Percentiles rank a stretch among this genome's conserved stretches.
These are phyloP conservation scores for Mercenaria mercenaria DNA, from an alignment of 1,140 invertebrate genomes.

Conservation along the genomic window DNA sequence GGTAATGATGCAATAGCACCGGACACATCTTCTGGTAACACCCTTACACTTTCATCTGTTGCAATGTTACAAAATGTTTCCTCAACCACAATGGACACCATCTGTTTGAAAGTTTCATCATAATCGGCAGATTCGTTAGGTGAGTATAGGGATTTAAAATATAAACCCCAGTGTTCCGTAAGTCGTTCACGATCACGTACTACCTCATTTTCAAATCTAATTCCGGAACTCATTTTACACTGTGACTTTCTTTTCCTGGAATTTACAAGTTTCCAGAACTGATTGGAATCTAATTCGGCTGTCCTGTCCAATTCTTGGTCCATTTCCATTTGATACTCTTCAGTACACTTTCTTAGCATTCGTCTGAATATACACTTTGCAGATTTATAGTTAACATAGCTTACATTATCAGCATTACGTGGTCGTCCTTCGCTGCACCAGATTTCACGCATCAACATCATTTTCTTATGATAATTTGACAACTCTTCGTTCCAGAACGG, in stretches of 20 bases:
- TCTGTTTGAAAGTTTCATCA: neutral
- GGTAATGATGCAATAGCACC: neutral
- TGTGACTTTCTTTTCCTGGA: neutral
- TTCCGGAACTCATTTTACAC: neutral
- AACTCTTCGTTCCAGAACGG: neutral
- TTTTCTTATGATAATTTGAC: neutral
- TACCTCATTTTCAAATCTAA: neutral
- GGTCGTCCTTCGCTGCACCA: slow-evolving; percentile 21
- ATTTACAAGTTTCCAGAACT: slow-evolving; percentile 27
- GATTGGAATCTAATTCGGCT: neutral
- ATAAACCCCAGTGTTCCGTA: neutral
- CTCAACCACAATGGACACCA: neutral
- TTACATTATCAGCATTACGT: neutral
- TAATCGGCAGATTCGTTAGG: neutral
- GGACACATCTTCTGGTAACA: no score
- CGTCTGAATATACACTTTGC: slow-evolving; percentile 3
- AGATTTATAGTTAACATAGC: neutral
- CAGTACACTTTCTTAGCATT: slow-evolving; percentile 1
- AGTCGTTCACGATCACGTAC: neutral
- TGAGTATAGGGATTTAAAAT: neutral
- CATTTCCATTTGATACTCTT: neutral
- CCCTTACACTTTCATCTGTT: no score
- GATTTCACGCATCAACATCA: neutral
- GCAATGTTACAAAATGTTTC: no score
- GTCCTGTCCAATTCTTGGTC: neutral